A percentile compares a stretch with the other conserved stretches of the same genome.
Conservation (phyloP, 2,888 invertebrate genomes). For the Macaria liturata region DNA sequence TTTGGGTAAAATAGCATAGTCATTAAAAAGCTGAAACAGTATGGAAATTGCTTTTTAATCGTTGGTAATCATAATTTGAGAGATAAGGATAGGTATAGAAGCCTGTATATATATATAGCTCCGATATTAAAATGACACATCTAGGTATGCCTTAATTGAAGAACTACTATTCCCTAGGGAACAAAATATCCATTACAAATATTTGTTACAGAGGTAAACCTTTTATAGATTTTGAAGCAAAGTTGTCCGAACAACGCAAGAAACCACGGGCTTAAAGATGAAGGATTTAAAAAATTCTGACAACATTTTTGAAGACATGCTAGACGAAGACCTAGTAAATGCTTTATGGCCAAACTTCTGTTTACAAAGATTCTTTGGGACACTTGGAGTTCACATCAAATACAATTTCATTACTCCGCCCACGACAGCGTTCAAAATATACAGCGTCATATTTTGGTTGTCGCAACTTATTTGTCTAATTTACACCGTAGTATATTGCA, state of each 20-base stretch:
- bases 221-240: conserved; percentile 1
- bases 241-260: not conserved
- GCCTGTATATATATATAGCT: no score
- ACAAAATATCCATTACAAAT: no score
- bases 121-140: no score
- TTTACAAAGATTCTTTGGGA: conserved; percentile 47
- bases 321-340: conserved; percentile 56
- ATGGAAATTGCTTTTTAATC: no score
- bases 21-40: no score
- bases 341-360: conserved; percentile 52
- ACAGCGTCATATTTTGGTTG: conserved; percentile 45
- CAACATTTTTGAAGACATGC: conserved; percentile 43
- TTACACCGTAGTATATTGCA: conserved; percentile 38
- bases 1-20: not conserved
- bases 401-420: conserved; percentile 53
- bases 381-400: conserved; percentile 52
- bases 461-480: conserved; percentile 38
- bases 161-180: conserved; percentile 4
- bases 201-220: no score
- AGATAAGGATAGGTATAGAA: no score
- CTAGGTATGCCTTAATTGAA: not conserved
- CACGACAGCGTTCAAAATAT: conserved; percentile 44
- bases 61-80: no score
- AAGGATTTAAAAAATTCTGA: conserved; percentile 26
- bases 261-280: conserved; percentile 11